These are phyloP conservation scores for Chesias legatella DNA, from an alignment of 2,888 invertebrate genomes.

Conservation along the genomic window DNA sequence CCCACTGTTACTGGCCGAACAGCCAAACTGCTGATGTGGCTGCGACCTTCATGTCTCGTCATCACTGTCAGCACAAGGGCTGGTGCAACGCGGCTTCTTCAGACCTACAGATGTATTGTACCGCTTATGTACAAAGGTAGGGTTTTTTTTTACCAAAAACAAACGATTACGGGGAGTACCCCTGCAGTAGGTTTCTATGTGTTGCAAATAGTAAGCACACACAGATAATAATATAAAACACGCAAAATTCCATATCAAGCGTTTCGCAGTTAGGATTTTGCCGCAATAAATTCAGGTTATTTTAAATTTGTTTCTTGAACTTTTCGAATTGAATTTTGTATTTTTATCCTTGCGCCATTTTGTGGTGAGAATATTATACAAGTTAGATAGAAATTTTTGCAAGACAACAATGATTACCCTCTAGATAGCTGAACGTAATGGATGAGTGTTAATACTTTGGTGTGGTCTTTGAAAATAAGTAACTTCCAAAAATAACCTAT, in stretches of 20 bases:
- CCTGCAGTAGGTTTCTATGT: too few species aligned
- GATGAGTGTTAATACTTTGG: too few species aligned
- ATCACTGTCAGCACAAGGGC: slow-evolving; percentile 82
- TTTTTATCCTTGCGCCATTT: not conserved
- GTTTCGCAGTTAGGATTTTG: slow-evolving; percentile 6
- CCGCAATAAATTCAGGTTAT: not conserved
- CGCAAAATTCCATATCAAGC: slow-evolving; percentile 6
- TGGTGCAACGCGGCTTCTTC: slow-evolving; percentile 79
- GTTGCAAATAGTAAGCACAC: too few species aligned
- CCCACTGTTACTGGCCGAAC: slow-evolving; percentile 82
- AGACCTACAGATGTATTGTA: slow-evolving; percentile 81
- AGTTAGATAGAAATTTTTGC: too few species aligned
- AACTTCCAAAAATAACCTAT: slow-evolving; percentile 6
- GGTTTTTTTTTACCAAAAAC: not conserved
- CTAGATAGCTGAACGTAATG: too few species aligned
- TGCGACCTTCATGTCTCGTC: slow-evolving; percentile 83
- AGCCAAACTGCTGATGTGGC: slow-evolving; percentile 79
- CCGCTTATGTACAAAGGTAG: slow-evolving; percentile 79
- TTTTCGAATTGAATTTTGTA: slow-evolving; percentile 2
- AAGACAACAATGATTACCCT: too few species aligned
- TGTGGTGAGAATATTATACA: not conserved
- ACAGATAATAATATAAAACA: too few species aligned
- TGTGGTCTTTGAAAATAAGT: slow-evolving; percentile 5
- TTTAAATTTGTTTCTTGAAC: not conserved
- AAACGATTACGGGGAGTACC: too few species aligned